Percentiles rank a stretch among this genome's conserved stretches.
Evolutionary conservation across 1,140 invertebrate genomes (phyloP).

Genomic region (Drosophila nasuta): DNA sequence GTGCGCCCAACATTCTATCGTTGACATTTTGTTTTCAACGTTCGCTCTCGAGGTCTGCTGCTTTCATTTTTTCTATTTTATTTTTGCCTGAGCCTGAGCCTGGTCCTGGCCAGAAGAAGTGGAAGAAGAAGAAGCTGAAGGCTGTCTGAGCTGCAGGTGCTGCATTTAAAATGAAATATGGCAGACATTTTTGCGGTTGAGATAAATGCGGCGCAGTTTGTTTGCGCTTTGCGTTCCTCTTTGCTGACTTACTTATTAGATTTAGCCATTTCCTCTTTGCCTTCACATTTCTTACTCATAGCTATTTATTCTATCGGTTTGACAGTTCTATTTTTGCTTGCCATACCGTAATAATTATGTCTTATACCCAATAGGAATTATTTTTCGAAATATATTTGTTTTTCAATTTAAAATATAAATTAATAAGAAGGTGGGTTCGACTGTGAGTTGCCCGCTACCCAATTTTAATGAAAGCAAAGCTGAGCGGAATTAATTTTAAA

Average conservation of each 20-base stretch:
- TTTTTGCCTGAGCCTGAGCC: slow-evolving; percentile 24
- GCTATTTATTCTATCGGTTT: slow-evolving; percentile 30
- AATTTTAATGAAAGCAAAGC: too few species aligned
- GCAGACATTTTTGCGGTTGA: slow-evolving; percentile 77
- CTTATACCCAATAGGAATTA: not conserved
- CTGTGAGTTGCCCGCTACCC: too few species aligned
- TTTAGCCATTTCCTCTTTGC: slow-evolving; percentile 39
- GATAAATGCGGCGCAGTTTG: slow-evolving; percentile 72
- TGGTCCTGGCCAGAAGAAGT: slow-evolving; percentile 6
- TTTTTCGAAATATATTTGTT: not conserved
- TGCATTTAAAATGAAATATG: slow-evolving; percentile 81
- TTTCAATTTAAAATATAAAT: too few species aligned
- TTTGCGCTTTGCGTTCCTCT: slow-evolving; percentile 53
- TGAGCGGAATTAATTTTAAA: too few species aligned
- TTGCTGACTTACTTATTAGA: slow-evolving; percentile 66
- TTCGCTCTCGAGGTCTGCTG: slow-evolving; percentile 36
- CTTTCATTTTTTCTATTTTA: not conserved
- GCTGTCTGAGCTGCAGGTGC: slow-evolving; percentile 70
- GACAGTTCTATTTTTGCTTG: slow-evolving; percentile 22
- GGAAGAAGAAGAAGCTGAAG: not conserved
- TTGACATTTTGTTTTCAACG: slow-evolving; percentile 78
- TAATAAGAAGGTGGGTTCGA: too few species aligned
- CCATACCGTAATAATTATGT: slow-evolving; percentile 11
- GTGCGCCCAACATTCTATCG: slow-evolving; percentile 54
- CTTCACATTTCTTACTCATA: slow-evolving; percentile 2